Conservation (phyloP, 2,113 vertebrate species). For the Apaloderma vittatum region DNA sequence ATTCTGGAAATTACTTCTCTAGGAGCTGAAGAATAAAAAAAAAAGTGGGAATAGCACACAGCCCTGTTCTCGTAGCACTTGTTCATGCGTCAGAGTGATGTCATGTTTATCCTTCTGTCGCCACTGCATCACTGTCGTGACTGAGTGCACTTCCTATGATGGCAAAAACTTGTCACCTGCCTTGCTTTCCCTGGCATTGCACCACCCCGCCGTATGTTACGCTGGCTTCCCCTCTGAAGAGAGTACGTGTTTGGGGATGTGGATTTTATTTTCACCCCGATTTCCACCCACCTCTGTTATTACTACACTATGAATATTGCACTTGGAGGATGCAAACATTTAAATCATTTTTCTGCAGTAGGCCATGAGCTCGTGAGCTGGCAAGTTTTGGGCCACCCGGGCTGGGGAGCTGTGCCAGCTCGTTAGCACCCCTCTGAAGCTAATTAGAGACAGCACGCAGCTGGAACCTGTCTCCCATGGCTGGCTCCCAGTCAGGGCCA, state of each 20-base stretch:
- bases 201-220: rapidly evolving
- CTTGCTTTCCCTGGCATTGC: background rate
- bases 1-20: too few relatives aligned
- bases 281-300: rapidly evolving
- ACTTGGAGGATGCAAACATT: rapidly evolving
- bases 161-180: background rate
- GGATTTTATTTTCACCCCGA: background rate
- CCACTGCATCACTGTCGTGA: background rate
- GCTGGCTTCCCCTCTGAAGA: rapidly evolving
- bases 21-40: background rate
- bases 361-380: rapidly evolving
- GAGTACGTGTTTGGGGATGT: background rate
- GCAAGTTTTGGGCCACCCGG: background rate
- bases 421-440: background rate
- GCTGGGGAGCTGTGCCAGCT: background rate
- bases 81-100: background rate
- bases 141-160: background rate
- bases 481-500: background rate
- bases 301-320: rapidly evolving
- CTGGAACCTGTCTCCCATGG: background rate
- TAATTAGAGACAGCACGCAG: background rate
- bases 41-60: background rate
- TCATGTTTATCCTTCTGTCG: background rate
- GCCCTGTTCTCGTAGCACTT: background rate
- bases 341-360: background rate